Percentiles rank a stretch among this genome's conserved stretches.
These are phyloP conservation scores for Netelia inedita DNA, from an alignment of 2,888 invertebrate species.

Conservation along the genomic window DNA sequence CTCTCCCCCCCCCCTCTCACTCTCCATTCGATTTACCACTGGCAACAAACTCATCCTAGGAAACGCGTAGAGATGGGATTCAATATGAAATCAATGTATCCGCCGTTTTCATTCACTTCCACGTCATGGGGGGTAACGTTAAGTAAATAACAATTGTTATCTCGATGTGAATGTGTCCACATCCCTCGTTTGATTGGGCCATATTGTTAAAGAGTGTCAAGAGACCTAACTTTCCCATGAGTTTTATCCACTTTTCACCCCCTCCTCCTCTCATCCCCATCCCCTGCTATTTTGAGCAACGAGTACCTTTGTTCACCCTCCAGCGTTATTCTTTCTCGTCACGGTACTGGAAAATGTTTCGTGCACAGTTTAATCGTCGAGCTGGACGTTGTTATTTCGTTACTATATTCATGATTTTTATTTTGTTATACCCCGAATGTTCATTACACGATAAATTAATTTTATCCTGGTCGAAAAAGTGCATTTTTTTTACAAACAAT, in stretches of 20 bases:
- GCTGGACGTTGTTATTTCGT: too few species aligned
- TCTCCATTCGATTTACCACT: slow-evolving; percentile 34
- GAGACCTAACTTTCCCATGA: slow-evolving; percentile 22
- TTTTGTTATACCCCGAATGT: too few species aligned
- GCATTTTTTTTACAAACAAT: too few species aligned
- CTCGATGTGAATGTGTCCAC: slow-evolving; percentile 1
- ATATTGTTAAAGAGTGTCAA: slow-evolving; percentile 15
- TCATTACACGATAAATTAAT: too few species aligned
- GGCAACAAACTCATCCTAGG: slow-evolving; percentile 6
- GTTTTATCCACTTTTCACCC: not conserved
- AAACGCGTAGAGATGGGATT: slow-evolving; percentile 18
- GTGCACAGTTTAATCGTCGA: too few species aligned
- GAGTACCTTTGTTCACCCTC: not conserved
- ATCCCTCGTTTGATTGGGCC: slow-evolving; percentile 16
- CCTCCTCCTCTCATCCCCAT: not conserved
- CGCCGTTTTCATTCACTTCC: slow-evolving; percentile 22
- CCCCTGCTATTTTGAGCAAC: not conserved
- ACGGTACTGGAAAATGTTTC: too few species aligned
- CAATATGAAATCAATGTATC: slow-evolving; percentile 39
- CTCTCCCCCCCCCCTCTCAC: not conserved
- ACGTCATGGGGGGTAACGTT: slow-evolving; percentile 25
- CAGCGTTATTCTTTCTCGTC: too few species aligned
- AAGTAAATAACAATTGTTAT: slow-evolving; percentile 47
- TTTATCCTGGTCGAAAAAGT: too few species aligned
- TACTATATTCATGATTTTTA: too few species aligned